Evolutionary conservation across 2,797 vertebrate genomes (phyloP).

Genomic region (Sciurus vulgaris): DNA sequence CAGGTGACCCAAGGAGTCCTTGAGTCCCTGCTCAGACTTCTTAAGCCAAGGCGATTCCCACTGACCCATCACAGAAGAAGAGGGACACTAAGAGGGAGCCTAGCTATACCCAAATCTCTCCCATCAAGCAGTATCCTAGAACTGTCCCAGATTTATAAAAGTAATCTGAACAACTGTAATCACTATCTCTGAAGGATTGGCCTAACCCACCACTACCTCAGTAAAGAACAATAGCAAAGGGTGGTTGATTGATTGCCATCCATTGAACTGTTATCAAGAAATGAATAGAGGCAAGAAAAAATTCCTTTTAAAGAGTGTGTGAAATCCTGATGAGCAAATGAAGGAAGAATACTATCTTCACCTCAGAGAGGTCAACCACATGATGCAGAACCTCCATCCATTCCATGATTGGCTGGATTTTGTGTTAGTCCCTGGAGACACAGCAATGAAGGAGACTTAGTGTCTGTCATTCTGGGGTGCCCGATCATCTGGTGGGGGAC

Average conservation of each 20-base stretch:
- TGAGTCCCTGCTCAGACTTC: not conserved
- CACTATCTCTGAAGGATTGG: not conserved
- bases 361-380: not conserved
- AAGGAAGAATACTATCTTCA: not conserved
- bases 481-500: not conserved
- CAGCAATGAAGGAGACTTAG: accelerated
- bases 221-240: not conserved
- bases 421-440: not conserved
- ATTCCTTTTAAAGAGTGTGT: not conserved
- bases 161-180: not conserved
- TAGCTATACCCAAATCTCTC: not conserved
- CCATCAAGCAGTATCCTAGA: not conserved
- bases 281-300: not conserved
- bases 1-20: not conserved
- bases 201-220: not conserved
- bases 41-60: not conserved
- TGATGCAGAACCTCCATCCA: not conserved
- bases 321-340: not conserved
- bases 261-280: not conserved
- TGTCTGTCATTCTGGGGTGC: not conserved
- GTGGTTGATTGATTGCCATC: no score
- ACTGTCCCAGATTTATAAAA: not conserved
- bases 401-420: not conserved
- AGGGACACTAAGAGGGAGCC: not conserved
- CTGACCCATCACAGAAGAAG: not conserved